Base-by-base conservation (phyloP, 2,888 invertebrate genomes). In the Drosophila tanythrix region DNA sequence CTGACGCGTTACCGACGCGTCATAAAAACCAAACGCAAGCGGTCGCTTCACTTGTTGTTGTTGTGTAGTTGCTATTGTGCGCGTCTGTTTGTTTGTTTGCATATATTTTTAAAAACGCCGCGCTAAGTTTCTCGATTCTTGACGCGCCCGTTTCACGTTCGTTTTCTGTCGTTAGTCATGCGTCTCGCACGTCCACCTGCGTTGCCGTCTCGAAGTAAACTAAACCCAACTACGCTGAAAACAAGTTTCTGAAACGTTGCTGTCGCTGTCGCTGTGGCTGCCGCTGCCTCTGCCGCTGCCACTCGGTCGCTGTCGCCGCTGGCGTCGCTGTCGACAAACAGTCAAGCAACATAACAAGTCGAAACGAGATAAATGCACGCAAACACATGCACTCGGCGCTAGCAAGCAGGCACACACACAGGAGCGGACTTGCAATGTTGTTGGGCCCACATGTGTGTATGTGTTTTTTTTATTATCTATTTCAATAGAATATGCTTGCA, bases 181-280 rank as follows among this genome's bases (percentile, higher is more conserved):
- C 72, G 55, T 6, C 55, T 55, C 18, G 31, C 87, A 92, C 92
- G 91, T 92, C 93, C 91, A 91, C 84, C 91, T 90, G 88, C 91
- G 89, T 85, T 83, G 92, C 90, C 90, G 92, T 89, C 91, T 90
- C 91, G 91, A 92, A 91, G 88, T 91, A 92, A 92, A 93, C 92
- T 92, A 88, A 85, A 88, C 62, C 73, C 82, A 85, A 86, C 87
- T 88, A 83, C 77, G 74, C 81, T 92, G 81, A 90, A 92, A 93
- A 93, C 93, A 92, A 91, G 92, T 93, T 93, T 93, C 91, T 75
- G 85, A 86, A 67, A 70, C 75, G 77, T 67, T 62, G 72, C 57
- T 59, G 73, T 63, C 65, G 74, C 36, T 52, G 63, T 38, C 27
- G 64, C 21, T 25, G 51, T 6, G 6, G 40, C 31, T 10, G 38